These are phyloP conservation scores for Aethina tumida DNA, from an alignment of 1,140 invertebrate genomes.

Conservation along the genomic window DNA sequence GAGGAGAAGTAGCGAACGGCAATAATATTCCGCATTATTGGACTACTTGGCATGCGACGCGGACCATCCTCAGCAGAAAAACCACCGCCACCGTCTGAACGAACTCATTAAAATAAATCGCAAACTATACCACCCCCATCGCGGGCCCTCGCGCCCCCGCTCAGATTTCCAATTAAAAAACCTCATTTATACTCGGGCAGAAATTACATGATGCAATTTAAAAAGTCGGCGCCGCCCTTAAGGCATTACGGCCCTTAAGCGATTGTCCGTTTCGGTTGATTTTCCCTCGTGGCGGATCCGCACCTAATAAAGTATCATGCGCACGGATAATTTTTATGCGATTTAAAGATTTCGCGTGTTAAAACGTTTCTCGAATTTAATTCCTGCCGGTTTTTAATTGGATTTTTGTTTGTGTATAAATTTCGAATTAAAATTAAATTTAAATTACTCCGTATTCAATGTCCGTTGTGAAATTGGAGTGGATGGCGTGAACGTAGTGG, in stretches of 20 bases:
- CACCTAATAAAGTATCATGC: slow-evolving; percentile 30
- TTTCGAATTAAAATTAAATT: slow-evolving; percentile 25
- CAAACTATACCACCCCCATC: too few species aligned
- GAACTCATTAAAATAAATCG: too few species aligned
- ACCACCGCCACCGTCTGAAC: too few species aligned
- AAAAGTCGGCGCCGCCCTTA: slow-evolving; percentile 20
- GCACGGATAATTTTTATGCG: slow-evolving; percentile 34
- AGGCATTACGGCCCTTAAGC: slow-evolving; percentile 16
- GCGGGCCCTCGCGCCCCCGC: too few species aligned
- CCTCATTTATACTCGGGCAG: slow-evolving; percentile 33
- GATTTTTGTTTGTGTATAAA: slow-evolving; percentile 29
- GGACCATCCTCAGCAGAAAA: too few species aligned
- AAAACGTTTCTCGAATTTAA: slow-evolving; percentile 31
- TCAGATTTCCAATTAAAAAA: slow-evolving; percentile 34
- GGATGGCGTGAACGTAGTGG: background rate
- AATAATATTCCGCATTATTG: too few species aligned
- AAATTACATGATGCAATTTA: slow-evolving; percentile 34
- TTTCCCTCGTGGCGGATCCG: slow-evolving; percentile 11
- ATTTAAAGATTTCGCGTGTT: slow-evolving; percentile 31
- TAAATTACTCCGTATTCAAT: slow-evolving; percentile 19
- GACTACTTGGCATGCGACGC: too few species aligned
- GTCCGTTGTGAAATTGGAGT: slow-evolving; percentile 7
- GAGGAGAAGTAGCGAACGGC: too few species aligned
- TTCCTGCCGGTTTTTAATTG: slow-evolving; percentile 29
- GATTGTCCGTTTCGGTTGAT: slow-evolving; percentile 4